Conservation (phyloP, 2,888 invertebrate genomes). For the Drosophila sordidula region DNA sequence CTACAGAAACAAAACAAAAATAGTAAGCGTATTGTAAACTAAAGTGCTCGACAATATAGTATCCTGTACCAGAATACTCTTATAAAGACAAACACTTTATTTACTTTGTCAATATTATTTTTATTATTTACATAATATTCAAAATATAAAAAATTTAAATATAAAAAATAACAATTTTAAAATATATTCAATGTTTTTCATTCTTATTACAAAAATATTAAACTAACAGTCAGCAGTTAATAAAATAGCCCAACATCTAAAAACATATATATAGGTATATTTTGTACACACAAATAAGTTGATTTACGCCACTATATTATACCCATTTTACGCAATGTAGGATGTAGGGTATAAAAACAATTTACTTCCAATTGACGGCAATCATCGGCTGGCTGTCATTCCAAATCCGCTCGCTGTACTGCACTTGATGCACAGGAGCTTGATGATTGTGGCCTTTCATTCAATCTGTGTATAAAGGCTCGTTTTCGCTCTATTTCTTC, state of each 20-base stretch:
- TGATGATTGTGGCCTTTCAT: constrained; percentile 18
- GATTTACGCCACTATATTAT: not conserved
- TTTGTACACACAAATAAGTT: not conserved
- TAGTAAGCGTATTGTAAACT: not conserved
- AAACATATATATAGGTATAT: too few species aligned
- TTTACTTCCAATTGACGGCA: constrained; percentile 70
- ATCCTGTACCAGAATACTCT: not conserved
- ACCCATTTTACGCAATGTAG: not conserved
- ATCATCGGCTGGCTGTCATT: constrained; percentile 61
- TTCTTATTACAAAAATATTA: too few species aligned
- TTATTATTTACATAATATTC: not conserved
- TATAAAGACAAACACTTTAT: too few species aligned
- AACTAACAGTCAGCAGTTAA: too few species aligned
- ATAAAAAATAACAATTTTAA: too few species aligned
- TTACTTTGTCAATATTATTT: not conserved
- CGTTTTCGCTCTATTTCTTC: constrained; percentile 25
- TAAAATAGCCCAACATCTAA: too few species aligned
- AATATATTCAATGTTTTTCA: too few species aligned
- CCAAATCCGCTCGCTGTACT: constrained; percentile 31
- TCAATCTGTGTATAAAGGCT: constrained; percentile 15
- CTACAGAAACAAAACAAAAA: constrained; percentile 23
- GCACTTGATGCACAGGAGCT: constrained; percentile 14
- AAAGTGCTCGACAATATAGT: not conserved
- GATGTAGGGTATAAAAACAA: constrained; percentile 50
- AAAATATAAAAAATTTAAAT: too few species aligned